Percentiles rank a stretch among this genome's conserved stretches.
phyloP scores from a whole-genome alignment of 1,140 invertebrate genomes.

The Pachyrhynchus sulphureomaculatus region DNA sequence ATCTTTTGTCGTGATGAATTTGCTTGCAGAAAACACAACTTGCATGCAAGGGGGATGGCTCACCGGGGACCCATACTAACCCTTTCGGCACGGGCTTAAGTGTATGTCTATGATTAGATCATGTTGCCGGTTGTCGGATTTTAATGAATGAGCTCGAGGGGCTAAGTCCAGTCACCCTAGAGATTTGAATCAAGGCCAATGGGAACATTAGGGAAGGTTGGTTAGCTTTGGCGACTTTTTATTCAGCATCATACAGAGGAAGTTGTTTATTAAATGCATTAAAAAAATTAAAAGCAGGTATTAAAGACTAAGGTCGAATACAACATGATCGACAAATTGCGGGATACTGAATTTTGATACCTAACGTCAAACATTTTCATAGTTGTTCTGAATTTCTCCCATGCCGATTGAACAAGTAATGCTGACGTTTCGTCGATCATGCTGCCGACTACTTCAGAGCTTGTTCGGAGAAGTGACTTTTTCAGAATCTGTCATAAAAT shows the following conservation, averaged over 20 bases:
- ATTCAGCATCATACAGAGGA: background rate
- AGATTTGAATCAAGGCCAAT: background rate
- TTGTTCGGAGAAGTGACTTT: too few species aligned
- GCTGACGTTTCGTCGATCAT: too few species aligned
- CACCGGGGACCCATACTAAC: conserved; percentile 7
- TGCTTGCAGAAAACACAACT: conserved; percentile 14
- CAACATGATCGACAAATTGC: too few species aligned
- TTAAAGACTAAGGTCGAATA: too few species aligned
- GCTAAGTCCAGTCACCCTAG: background rate
- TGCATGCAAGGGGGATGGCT: conserved; percentile 10
- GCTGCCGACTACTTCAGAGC: too few species aligned
- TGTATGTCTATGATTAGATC: conserved; percentile 12
- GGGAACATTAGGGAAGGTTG: background rate
- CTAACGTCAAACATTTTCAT: too few species aligned
- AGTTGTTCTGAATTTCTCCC: too few species aligned
- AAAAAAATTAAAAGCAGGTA: too few species aligned
- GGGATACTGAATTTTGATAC: too few species aligned
- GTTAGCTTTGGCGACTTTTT: background rate
- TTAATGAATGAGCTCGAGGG: conserved; percentile 2
- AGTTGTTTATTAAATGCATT: background rate
- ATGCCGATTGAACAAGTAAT: too few species aligned
- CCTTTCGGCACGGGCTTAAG: conserved; percentile 12
- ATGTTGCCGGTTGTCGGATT: conserved; percentile 5
- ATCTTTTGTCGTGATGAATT: conserved; percentile 15
- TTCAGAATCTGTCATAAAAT: too few species aligned